These are phyloP conservation scores for Speoplatyrhinus poulsoni DNA, from an alignment of 2,113 vertebrate genomes.

Conservation along the genomic window DNA sequence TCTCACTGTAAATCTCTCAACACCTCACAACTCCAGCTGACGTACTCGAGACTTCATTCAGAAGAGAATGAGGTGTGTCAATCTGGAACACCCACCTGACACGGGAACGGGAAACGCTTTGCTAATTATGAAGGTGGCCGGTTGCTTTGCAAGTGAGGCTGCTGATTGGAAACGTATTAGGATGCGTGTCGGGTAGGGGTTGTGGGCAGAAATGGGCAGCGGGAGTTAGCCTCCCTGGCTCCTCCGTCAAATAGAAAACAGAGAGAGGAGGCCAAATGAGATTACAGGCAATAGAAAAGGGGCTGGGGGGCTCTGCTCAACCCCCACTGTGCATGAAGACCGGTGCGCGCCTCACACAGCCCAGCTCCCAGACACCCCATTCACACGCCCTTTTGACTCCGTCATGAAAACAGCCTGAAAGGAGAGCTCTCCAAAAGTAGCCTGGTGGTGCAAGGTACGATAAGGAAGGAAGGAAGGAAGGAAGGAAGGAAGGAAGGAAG, in stretches of 20 bases:
- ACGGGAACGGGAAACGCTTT: constrained; percentile 23
- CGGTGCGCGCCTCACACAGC: constrained; percentile 80
- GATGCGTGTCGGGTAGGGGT: constrained; percentile 70
- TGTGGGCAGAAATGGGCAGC: constrained; percentile 65
- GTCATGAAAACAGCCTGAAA: constrained; percentile 83
- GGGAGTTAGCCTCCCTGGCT: constrained; percentile 73
- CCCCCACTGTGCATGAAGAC: constrained; percentile 94
- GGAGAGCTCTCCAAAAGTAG: constrained; percentile 75
- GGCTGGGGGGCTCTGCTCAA: constrained; percentile 86
- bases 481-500: constrained; percentile 22
- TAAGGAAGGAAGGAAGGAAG: constrained; percentile 37
- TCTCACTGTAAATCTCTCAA: constrained; percentile 37
- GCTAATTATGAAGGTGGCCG: constrained; percentile 23
- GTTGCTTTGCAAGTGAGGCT: constrained; percentile 41
- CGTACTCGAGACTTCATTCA: constrained; percentile 45
- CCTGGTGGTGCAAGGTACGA: constrained; percentile 57
- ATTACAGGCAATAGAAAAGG: constrained; percentile 89
- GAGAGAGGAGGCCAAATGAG: constrained; percentile 87
- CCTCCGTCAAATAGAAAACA: constrained; percentile 82
- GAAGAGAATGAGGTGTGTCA: constrained; percentile 24
- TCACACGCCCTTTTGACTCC: constrained; percentile 99
- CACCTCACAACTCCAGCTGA: constrained; percentile 32
- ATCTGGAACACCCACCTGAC: constrained; percentile 32
- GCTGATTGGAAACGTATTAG: constrained; percentile 71
- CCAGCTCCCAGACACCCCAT: constrained; percentile 89